These are phyloP conservation scores for Verasper variegatus DNA, from an alignment of 2,113 vertebrate genomes.

Conservation along the genomic window DNA sequence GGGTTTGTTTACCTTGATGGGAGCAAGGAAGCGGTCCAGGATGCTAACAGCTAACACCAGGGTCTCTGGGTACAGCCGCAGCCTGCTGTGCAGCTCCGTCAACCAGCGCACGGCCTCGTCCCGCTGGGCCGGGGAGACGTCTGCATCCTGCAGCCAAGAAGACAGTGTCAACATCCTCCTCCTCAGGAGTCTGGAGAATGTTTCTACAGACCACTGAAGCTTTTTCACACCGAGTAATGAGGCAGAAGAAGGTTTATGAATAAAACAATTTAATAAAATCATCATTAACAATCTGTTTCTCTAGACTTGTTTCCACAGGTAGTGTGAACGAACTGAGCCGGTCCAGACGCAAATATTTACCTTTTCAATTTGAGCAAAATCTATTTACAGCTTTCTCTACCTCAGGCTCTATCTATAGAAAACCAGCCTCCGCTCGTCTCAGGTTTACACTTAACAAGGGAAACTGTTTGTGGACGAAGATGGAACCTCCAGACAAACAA, in stretches of 20 bases:
- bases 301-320: no score
- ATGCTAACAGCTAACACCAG: constrained; percentile 93
- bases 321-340: no score
- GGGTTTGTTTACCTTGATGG: constrained; percentile 89
- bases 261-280: background rate
- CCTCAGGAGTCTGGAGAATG: no score
- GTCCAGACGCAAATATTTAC: no score
- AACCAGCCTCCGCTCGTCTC: background rate
- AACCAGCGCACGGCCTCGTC: constrained; percentile 96
- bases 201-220: no score
- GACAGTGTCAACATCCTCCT: no score
- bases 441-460: background rate
- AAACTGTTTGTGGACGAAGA: background rate
- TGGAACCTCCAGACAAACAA: background rate
- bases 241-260: background rate
- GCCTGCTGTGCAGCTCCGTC: constrained; percentile 89
- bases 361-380: no score
- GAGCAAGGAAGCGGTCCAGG: constrained; percentile 94
- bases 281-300: no score
- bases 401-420: background rate
- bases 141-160: constrained; percentile 85
- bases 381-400: no score
- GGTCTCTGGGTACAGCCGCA: constrained; percentile 96
- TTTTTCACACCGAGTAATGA: no score
- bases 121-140: constrained; percentile 94